Base-by-base conservation (phyloP, 2,113 vertebrate species). In the Eurypyga helias region DNA sequence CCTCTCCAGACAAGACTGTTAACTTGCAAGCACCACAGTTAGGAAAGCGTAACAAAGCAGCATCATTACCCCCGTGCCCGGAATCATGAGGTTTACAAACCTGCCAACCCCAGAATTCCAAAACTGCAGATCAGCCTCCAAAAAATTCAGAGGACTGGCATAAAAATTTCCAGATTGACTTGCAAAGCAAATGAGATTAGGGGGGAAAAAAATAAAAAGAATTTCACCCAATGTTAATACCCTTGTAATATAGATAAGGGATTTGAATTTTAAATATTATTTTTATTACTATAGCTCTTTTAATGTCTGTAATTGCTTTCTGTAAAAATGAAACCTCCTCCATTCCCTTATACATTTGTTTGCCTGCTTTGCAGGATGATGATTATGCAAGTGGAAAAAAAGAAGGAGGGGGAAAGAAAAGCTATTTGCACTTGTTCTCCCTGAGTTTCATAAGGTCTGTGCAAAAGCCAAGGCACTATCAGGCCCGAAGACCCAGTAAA, bases 201-300 rank as follows among this genome's bases (percentile, higher is more conserved):
- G 20, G 48, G 48, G 3, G 8, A 6, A 51, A 52, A 81, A 84
- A 80, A 48, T 28, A 55, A 77, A 87, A 64, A 84, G 6, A 36
- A 38, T 76, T 90, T 57, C 67, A 92, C 88, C 78, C 79, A 69
- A 1, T 65, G 88, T 89, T 94, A 95, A 96, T 95, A 89, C 29
- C 62, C 81, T 86, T 89, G 94, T 93, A 92, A 93, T 80, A 89
- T 7, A 93, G 95, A 92, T 94, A 97, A 96, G 90, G 91, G 88
- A 96, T 95, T 96, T 96, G 94, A 95, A 97, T 97, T 95, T 96
- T 92, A 97, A 96, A 94, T 89, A 90, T 91, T 86, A 91, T 94
- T 96, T 95, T 97, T 98, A 96, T 97, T 93, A 77, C 84, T 91
- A 41, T 58, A 81, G 87, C 67, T 95, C 93, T 86, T 97, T 96